These are phyloP conservation scores for Drosophila atripex DNA, from an alignment of 2,888 invertebrate species.

Conservation along the genomic window DNA sequence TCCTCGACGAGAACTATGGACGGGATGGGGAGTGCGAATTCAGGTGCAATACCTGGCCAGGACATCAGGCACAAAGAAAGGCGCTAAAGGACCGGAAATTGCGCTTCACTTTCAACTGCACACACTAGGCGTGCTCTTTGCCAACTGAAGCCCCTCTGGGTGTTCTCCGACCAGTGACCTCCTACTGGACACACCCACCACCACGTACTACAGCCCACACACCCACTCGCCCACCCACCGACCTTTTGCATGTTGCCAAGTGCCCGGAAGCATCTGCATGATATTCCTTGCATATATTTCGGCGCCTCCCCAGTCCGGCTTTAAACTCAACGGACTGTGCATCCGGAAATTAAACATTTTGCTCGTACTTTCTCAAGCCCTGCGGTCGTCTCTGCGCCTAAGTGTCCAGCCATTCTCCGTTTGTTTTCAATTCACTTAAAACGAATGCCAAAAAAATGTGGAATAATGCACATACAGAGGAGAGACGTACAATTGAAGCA, in stretches of 20 bases:
- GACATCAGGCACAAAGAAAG: conserved; percentile 7
- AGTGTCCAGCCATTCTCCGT: conserved; percentile 31
- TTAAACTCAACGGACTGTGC: conserved; percentile 41
- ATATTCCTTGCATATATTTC: conserved; percentile 44
- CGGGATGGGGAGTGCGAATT: not conserved
- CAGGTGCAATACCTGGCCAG: not conserved
- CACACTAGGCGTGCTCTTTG: conserved; percentile 20
- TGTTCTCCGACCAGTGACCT: conserved; percentile 17
- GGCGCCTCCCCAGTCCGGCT: conserved; percentile 17
- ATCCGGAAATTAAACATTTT: conserved; percentile 44
- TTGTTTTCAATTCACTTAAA: conserved; percentile 31
- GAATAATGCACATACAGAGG: not conserved
- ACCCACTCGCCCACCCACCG: conserved; percentile 5
- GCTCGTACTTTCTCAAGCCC: conserved; percentile 25
- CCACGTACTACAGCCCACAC: not conserved
- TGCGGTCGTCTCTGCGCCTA: conserved; percentile 32
- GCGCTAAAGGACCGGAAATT: conserved; percentile 34
- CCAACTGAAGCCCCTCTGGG: conserved; percentile 4
- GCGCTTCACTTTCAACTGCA: conserved; percentile 50
- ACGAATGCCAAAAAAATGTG: conserved; percentile 4
- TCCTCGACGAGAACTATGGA: conserved; percentile 10
- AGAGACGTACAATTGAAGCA: not conserved
- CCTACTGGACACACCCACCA: not conserved
- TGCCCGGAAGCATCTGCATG: conserved; percentile 49
- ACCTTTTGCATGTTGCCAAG: conserved; percentile 44